A percentile compares a stretch with the other conserved stretches of the same genome.
Conservation (phyloP, 2,888 invertebrate genomes). For the Lucinisca nassula region DNA sequence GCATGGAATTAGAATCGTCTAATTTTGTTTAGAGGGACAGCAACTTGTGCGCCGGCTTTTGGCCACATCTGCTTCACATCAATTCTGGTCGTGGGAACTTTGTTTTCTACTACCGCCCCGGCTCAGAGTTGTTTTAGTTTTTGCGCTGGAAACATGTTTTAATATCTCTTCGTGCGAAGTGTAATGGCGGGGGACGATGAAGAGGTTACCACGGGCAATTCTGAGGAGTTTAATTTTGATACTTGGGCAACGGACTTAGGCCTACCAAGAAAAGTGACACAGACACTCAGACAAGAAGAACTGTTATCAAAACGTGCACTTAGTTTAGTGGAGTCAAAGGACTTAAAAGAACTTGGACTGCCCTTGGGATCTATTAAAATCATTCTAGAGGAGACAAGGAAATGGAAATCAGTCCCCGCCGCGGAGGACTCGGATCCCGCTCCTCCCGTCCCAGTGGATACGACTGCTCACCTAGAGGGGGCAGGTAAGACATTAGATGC, state of each 20-base stretch:
- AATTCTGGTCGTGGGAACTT: too few relatives aligned
- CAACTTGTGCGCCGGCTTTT: too few relatives aligned
- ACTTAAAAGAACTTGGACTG: neutral
- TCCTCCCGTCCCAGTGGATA: too few relatives aligned
- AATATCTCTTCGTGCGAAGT: too few relatives aligned
- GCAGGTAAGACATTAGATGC: neutral
- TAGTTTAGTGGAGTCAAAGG: neutral
- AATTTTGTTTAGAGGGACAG: too few relatives aligned
- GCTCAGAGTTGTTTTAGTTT: too few relatives aligned
- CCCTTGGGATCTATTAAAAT: neutral
- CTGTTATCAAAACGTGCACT: neutral
- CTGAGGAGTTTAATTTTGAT: slow-evolving; percentile 1
- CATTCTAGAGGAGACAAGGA: neutral
- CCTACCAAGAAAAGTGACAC: neutral
- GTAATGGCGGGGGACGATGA: too few relatives aligned
- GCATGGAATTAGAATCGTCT: too few relatives aligned
- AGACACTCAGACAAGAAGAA: neutral
- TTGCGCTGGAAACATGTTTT: too few relatives aligned
- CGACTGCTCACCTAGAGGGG: neutral
- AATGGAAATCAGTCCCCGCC: neutral
- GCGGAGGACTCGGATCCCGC: neutral
- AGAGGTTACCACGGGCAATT: too few relatives aligned
- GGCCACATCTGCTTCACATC: too few relatives aligned
- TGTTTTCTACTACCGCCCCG: too few relatives aligned
- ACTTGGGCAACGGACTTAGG: neutral